These are phyloP conservation scores for Oreotrochilus melanogaster DNA, from an alignment of 2,113 vertebrate genomes.

Conservation along the genomic window DNA sequence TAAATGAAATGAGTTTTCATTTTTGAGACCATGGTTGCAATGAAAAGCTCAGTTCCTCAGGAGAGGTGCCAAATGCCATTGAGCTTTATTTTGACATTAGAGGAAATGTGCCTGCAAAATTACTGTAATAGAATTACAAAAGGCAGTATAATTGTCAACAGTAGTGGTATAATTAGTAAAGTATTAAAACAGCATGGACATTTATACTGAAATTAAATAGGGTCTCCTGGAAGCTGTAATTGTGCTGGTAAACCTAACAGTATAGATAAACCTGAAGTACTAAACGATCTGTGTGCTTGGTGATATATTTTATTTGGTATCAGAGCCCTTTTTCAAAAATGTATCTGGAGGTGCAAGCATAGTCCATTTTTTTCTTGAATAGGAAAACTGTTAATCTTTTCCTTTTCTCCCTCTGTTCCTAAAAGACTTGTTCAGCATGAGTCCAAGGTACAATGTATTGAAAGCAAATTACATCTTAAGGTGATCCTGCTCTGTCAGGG, in stretches of 20 bases:
- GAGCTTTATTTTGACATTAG: not conserved
- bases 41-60: not conserved
- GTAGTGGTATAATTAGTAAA: not conserved
- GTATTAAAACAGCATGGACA: not conserved
- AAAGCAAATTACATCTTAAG: not conserved
- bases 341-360: not conserved
- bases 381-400: not conserved
- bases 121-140: not conserved
- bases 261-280: accelerated
- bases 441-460: not conserved
- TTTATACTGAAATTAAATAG: not conserved
- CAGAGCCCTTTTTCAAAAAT: not conserved
- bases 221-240: not conserved
- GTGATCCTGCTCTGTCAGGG: too few species aligned
- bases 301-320: not conserved
- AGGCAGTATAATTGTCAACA: not conserved
- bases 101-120: not conserved
- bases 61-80: not conserved
- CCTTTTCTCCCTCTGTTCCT: not conserved
- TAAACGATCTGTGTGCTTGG: accelerated
- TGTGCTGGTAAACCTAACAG: not conserved
- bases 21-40: not conserved
- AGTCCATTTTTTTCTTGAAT: not conserved
- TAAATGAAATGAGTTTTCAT: not conserved
- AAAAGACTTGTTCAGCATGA: not conserved